Conservation (phyloP, 2,888 invertebrate species). For the Stenurella melanura region DNA sequence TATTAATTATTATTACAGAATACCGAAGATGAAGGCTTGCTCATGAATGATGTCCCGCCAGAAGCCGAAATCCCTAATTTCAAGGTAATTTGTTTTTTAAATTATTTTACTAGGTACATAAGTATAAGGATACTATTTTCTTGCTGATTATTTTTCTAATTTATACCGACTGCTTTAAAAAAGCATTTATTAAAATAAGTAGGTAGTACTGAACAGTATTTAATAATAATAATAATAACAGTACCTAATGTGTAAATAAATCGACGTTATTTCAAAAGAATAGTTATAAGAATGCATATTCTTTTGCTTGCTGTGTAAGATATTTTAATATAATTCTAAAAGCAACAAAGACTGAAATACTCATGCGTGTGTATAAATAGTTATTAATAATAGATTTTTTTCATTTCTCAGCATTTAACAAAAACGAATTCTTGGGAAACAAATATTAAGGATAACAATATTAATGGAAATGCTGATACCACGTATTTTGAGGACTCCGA, state of each 20-base stretch:
- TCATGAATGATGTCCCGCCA: not conserved
- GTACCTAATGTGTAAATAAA: too few species aligned
- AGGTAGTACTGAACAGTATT: not conserved
- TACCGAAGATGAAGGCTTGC: not conserved
- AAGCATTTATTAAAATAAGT: not conserved
- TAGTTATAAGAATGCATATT: too few species aligned
- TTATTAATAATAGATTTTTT: not conserved
- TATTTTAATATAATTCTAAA: too few species aligned
- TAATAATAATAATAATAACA: not conserved
- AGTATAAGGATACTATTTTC: not conserved
- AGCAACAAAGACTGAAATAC: too few species aligned
- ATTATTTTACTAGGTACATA: not conserved
- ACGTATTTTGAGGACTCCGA: not conserved
- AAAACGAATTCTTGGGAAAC: not conserved
- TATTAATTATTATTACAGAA: not conserved
- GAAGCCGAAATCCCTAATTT: not conserved
- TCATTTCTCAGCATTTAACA: not conserved
- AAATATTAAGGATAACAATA: too few species aligned
- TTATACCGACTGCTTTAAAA: not conserved
- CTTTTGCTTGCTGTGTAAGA: too few species aligned
- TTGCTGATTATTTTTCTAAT: not conserved
- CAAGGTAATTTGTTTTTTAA: not conserved
- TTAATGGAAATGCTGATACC: not conserved
- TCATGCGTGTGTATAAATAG: too few species aligned
- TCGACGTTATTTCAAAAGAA: too few species aligned